These are phyloP conservation scores for Drosophila navojoa DNA, from an alignment of 1,140 invertebrate genomes.

Conservation along the genomic window DNA sequence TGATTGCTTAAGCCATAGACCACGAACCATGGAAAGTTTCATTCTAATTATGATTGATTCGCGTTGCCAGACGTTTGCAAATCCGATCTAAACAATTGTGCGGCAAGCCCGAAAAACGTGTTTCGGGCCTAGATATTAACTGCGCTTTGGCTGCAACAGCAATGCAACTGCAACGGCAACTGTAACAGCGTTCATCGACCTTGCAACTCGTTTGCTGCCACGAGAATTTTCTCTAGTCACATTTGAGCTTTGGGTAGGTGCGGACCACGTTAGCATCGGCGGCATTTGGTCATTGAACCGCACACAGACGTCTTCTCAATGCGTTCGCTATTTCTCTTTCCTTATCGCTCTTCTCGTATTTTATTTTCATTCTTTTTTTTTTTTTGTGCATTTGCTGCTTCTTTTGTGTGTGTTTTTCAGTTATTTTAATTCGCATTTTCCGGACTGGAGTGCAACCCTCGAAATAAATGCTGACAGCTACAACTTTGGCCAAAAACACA, in stretches of 20 bases:
- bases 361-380: conserved; percentile 7
- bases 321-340: background rate
- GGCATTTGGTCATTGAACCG: conserved; percentile 45
- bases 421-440: conserved; percentile 42
- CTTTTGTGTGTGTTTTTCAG: conserved; percentile 20
- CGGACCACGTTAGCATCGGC: conserved; percentile 33
- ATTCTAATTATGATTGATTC: conserved; percentile 10
- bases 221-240: conserved; percentile 31
- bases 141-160: conserved; percentile 2
- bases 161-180: conserved; percentile 9
- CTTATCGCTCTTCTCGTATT: background rate
- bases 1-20: too few species aligned
- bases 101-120: conserved; percentile 8
- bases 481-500: conserved; percentile 46
- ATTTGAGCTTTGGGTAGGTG: conserved; percentile 30
- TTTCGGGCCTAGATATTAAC: conserved; percentile 7
- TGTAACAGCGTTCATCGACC: conserved; percentile 71
- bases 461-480: conserved; percentile 25
- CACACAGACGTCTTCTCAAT: conserved; percentile 28
- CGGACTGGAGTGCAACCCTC: conserved; percentile 43
- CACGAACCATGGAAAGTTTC: background rate
- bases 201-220: conserved; percentile 65
- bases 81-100: conserved; percentile 4
- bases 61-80: conserved; percentile 17
- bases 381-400: background rate